Conservation (phyloP, 2,797 vertebrate genomes). For the Muraenolepis orangiensis region DNA sequence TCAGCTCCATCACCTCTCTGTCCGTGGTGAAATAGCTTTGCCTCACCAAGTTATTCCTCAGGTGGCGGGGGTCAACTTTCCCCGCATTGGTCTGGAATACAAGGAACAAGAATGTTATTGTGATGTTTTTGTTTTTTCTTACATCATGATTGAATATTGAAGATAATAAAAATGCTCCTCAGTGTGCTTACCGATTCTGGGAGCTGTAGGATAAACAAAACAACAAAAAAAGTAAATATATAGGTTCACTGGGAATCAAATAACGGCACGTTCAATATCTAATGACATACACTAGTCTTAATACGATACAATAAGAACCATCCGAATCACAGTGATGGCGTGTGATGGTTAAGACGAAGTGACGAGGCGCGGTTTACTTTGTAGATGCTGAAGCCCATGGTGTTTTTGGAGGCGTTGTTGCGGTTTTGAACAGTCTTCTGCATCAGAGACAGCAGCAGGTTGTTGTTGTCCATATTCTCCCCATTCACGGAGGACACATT, state of each 20-base stretch:
- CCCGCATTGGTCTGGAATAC: slow-evolving; percentile 9
- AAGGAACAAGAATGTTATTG: not conserved
- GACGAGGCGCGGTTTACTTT: slow-evolving; percentile 19
- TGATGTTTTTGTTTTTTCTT: slow-evolving; percentile 37
- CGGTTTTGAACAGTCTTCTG: slow-evolving; percentile 38
- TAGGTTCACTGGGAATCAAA: not conserved
- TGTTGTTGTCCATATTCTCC: slow-evolving; percentile 35
- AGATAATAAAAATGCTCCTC: not conserved
- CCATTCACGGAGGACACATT: slow-evolving; percentile 26
- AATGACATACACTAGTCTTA: not conserved
- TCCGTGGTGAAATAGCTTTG: not conserved
- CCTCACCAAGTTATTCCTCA: slow-evolving; percentile 20
- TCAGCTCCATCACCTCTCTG: slow-evolving; percentile 33
- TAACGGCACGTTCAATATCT: not conserved
- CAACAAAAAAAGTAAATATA: not conserved
- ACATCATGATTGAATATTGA: not conserved
- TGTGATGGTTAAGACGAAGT: not conserved
- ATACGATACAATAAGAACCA: not conserved
- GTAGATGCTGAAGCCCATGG: slow-evolving; percentile 19
- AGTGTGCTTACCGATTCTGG: slow-evolving; percentile 45
- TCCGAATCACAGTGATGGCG: too few relatives aligned
- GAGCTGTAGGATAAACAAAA: slow-evolving; percentile 40
- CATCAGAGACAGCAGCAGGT: slow-evolving; percentile 54
- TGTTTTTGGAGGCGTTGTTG: not conserved
- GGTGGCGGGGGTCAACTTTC: slow-evolving; percentile 30